Evolutionary conservation across 2,113 vertebrate species (phyloP), one percentile per base, ranked within the genome.

Genomic region (Sapayoa aenigma): DNA sequence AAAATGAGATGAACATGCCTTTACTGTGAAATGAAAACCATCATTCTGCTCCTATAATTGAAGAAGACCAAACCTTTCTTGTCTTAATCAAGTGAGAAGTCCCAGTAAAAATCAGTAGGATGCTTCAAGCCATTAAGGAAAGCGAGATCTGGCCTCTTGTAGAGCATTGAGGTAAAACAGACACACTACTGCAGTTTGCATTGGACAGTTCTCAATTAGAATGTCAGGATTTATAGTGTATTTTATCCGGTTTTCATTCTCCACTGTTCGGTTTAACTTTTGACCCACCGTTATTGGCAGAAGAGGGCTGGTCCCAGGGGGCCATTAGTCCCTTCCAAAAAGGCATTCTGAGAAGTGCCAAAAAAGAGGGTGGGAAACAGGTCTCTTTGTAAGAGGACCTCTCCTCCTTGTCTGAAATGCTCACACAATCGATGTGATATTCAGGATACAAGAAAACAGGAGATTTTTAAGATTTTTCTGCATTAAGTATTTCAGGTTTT

Each of bases 151-250:
- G 79, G 65, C n/a, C 83, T 89, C 92, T 81, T 9, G n/a, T 20
- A 87, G 60, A 84, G 83, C 86, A 87, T 1, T 95, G 95, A 97
- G 95, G 92, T 79, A 95, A 97, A 94, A 12, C 95, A 97, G 93
- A 96, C 75, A 68, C 88, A 89, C 69, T 46, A 25, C 28, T 87
- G 86, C 90, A 96, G 93, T 94, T 93, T 93, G 90, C 83, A 86
- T 58, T 95, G 92, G 94, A 92, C 86, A 93, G 76, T 91, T 95
- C 93, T 97, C 94, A 96, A 87, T 96, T 96, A 95, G 92, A 97
- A 96, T 92, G 96, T 68, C 84, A 89, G 92, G 96, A 96, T 96
- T 96, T 95, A 96, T 96, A 25, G 95, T 41, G 88, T 53, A 92
- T 95, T 93, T 97, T 96, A 96, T 95, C 93, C 69, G 11, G 86